Conservation (phyloP, 2,113 vertebrate species). For the Macaca mulatta region DNA sequence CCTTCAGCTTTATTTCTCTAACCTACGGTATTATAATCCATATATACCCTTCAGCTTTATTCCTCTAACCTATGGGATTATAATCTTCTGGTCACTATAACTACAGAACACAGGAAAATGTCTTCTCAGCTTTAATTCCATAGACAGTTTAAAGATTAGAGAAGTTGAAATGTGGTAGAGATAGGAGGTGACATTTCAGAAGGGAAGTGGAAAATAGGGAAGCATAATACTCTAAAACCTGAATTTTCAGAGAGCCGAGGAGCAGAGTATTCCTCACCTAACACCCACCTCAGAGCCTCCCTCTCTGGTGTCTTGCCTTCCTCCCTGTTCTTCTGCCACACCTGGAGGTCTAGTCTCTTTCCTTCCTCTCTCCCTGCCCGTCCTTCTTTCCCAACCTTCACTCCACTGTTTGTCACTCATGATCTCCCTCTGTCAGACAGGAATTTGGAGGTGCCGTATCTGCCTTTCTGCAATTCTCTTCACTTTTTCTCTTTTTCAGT, state of each 20-base stretch:
- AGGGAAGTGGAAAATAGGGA: neutral
- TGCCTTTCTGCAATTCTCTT: neutral
- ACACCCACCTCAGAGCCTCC: neutral
- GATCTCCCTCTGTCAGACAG: neutral
- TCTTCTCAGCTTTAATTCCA: neutral
- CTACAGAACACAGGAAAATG: neutral
- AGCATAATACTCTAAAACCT: neutral
- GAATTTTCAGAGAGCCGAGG: neutral
- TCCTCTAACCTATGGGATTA: neutral
- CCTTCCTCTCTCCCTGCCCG: neutral
- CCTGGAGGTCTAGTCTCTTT: accelerated
- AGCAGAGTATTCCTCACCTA: neutral
- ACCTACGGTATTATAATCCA: too few species aligned
- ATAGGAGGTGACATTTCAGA: neutral
- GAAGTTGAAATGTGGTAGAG: neutral
- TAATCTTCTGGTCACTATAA: neutral
- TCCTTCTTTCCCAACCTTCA: neutral
- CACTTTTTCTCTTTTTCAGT: neutral
- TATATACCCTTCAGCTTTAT: neutral
- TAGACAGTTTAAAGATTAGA: neutral
- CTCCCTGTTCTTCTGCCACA: accelerated
- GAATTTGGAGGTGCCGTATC: neutral
- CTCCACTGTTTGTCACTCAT: neutral
- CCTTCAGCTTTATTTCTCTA: neutral
- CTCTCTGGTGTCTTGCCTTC: neutral